These are phyloP conservation scores for Byasa hedistus DNA, from an alignment of 2,888 invertebrate genomes.

Conservation along the genomic window DNA sequence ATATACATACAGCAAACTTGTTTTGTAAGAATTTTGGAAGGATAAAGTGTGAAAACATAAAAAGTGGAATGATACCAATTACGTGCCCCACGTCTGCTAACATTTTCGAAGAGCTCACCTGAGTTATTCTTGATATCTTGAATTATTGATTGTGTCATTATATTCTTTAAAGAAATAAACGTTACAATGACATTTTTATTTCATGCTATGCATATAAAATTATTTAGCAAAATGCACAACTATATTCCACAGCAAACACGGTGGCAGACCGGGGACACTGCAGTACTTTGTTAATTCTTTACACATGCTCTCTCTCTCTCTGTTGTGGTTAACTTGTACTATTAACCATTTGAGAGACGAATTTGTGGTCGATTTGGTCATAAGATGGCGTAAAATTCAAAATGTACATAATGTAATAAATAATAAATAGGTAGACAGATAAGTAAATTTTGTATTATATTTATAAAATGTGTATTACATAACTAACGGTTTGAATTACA, in stretches of 20 bases:
- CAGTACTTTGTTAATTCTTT: conserved; percentile 1
- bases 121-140: conserved; percentile 35
- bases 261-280: conserved; percentile 39
- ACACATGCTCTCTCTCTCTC: neutral
- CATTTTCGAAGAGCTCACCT: conserved; percentile 48
- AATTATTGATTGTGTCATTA: conserved; percentile 43
- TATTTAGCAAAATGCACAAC: conserved; percentile 57
- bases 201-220: conserved; percentile 47
- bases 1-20: conserved; percentile 52
- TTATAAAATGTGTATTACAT: too few relatives aligned
- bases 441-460: too few relatives aligned
- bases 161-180: conserved; percentile 41
- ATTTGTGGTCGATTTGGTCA: neutral
- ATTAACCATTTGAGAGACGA: neutral
- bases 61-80: conserved; percentile 64
- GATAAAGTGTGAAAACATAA: conserved; percentile 60
- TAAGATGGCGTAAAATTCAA: neutral
- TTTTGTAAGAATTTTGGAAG: conserved; percentile 56
- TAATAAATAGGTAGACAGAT: too few relatives aligned
- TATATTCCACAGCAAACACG: conserved; percentile 59
- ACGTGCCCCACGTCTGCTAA: conserved; percentile 58
- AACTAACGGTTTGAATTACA: too few relatives aligned
- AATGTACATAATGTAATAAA: too few relatives aligned
- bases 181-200: conserved; percentile 46
- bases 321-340: neutral